Base-by-base conservation (phyloP, 2,113 vertebrate genomes). In the Anguilla rostrata region DNA sequence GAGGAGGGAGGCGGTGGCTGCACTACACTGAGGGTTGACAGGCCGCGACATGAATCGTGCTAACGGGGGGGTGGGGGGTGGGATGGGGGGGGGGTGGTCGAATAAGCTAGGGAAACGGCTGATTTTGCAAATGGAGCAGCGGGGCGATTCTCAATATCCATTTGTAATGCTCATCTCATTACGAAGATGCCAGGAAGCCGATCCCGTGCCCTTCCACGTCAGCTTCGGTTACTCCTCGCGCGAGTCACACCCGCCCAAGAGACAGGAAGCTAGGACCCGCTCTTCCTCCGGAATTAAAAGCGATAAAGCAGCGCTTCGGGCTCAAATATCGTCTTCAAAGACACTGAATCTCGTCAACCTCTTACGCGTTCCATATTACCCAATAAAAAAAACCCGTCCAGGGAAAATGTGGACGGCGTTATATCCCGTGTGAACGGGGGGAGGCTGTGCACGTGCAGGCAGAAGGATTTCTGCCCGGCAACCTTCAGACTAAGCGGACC, bases 21-120 rank as follows among this genome's bases (percentile, higher is more conserved):
- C 26, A 34, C 9, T 34, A 34, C n/a, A 34, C 71, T 88, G 89
- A 90, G 88, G 83, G 78, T 85, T 71, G 15, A 9, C 43, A 20
- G 53, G 63, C 26, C n/a, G 20, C 26, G 71, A 75, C 26, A 75
- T 75, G 11, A 5, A 75, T 34, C 12, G n/a, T 75, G 26, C 66
- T 29, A 75, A 75, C 11, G n/a, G 5, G 34, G 7, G 26, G n/a
- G 34, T 29, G 12, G 34, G 34, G 34, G 34, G 34, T 0, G 34
- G 34, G 34, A 1, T 1, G 0, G 34, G 34, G 34, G 34, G 34
- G 34, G 34, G 34, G 34, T 34, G 34, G 34, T 34, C 34, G 1
- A 75, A 12, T n/a, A 34, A 0, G n/a, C 26, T 75, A 12, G 16
- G 22, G 16, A 71, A 71, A 71, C 3, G 63, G 57, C 43, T 46